These are phyloP conservation scores for Xenopus laevis DNA, from an alignment of 2,113 vertebrate species.

Conservation along the genomic window DNA sequence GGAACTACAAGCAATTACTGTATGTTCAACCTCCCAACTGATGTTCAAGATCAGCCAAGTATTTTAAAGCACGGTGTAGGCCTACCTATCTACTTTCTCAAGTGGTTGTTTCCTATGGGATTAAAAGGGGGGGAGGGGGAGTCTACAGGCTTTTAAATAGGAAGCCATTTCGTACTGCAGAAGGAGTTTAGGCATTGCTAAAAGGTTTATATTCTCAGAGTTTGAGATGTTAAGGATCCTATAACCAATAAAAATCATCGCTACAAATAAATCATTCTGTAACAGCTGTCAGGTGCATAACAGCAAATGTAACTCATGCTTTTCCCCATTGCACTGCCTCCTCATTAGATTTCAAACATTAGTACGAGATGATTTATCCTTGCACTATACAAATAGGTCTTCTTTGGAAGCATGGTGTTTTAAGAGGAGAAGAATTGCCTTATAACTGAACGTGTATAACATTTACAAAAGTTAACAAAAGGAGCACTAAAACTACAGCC, in stretches of 20 bases:
- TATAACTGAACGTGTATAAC: slow-evolving; percentile 21
- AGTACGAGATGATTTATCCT: slow-evolving; percentile 43
- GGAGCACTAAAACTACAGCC: not conserved
- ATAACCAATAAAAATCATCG: slow-evolving; percentile 45
- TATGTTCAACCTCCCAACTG: slow-evolving; percentile 30
- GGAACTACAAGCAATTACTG: slow-evolving; percentile 37
- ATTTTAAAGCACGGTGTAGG: slow-evolving; percentile 21
- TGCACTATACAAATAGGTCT: slow-evolving; percentile 41
- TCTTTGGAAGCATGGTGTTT: slow-evolving; percentile 30
- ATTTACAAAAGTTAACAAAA: slow-evolving; percentile 28
- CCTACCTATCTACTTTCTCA: slow-evolving; percentile 39
- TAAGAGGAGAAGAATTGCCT: slow-evolving; percentile 22
- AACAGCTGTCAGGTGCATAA: slow-evolving; percentile 43
- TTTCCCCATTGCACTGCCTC: slow-evolving; percentile 41
- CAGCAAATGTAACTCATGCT: slow-evolving; percentile 44
- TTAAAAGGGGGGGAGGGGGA: slow-evolving; percentile 13
- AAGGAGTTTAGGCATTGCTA: slow-evolving; percentile 41
- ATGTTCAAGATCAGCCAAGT: slow-evolving; percentile 38
- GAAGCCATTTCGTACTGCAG: slow-evolving; percentile 40
- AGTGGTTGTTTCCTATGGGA: slow-evolving; percentile 39
- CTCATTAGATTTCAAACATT: slow-evolving; percentile 43
- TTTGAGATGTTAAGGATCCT: slow-evolving; percentile 44
- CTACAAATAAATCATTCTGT: slow-evolving; percentile 44
- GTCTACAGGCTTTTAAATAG: slow-evolving; percentile 42
- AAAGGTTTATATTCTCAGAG: slow-evolving; percentile 45